phyloP scores from a whole-genome alignment of 2,888 invertebrate genomes.

The Synergus umbraculus region DNA sequence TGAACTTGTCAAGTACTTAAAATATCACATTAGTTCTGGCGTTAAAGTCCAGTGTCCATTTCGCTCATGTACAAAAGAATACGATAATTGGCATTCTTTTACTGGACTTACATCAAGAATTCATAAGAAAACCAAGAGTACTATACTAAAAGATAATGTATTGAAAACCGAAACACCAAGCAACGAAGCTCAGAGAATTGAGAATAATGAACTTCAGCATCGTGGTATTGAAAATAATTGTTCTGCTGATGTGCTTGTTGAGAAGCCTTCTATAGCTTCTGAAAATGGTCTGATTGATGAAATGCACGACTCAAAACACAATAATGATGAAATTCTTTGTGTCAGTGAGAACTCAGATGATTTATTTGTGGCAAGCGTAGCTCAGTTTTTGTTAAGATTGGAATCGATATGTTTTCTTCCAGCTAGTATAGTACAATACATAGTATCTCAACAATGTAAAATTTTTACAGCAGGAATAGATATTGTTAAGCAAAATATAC shows the following conservation, averaged over 20 bases:
- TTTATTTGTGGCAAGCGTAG: slow-evolving; percentile 9
- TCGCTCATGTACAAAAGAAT: background rate
- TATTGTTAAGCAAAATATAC: too few species aligned
- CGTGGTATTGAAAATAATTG: too few species aligned
- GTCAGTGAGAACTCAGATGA: background rate
- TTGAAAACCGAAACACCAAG: background rate
- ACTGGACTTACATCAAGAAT: background rate
- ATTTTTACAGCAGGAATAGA: background rate
- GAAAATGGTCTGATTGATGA: too few species aligned
- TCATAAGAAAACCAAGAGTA: background rate
- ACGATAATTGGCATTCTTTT: background rate
- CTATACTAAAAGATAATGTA: background rate
- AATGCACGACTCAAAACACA: too few species aligned
- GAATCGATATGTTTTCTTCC: background rate
- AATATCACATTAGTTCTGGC: too few species aligned
- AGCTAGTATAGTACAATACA: background rate
- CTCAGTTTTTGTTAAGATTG: slow-evolving; percentile 5
- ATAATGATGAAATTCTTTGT: too few species aligned
- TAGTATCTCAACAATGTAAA: too few species aligned
- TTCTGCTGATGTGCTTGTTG: too few species aligned
- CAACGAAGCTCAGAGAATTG: too few species aligned
- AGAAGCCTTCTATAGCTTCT: too few species aligned
- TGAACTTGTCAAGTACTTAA: too few species aligned
- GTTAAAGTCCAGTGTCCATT: background rate
- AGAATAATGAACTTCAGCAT: too few species aligned